Evolutionary conservation across 2,888 invertebrate species (phyloP).

Genomic region (Lapara coniferarum): DNA sequence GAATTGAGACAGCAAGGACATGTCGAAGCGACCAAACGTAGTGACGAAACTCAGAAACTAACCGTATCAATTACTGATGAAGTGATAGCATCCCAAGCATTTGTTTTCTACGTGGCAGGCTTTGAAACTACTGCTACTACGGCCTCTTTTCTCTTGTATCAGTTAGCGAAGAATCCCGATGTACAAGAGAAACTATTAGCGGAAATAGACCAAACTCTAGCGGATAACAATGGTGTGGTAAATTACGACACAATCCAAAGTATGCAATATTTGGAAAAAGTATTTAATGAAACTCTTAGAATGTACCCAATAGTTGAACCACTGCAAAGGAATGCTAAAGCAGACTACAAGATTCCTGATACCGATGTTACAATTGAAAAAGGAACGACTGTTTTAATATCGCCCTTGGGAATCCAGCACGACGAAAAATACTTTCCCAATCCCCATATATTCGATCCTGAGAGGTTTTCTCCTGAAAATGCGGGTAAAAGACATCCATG

Average conservation of each 20-base stretch:
- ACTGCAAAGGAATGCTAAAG: too few relatives aligned
- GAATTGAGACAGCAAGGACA: too few relatives aligned
- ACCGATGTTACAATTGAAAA: too few relatives aligned
- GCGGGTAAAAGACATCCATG: constrained; percentile 53
- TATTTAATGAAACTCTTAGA: constrained; percentile 67
- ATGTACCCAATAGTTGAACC: constrained; percentile 70
- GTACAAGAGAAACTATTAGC: constrained; percentile 59
- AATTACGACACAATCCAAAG: constrained; percentile 63
- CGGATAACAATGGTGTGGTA: constrained; percentile 57
- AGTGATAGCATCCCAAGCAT: too few relatives aligned
- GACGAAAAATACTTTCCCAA: constrained; percentile 68
- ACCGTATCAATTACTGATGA: constrained; percentile 51
- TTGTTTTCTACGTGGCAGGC: constrained; percentile 72
- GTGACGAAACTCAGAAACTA: constrained; percentile 32
- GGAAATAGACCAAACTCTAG: constrained; percentile 59
- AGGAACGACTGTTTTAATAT: too few relatives aligned
- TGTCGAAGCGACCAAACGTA: constrained; percentile 39
- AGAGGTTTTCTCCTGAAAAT: constrained; percentile 64
- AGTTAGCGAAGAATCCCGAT: constrained; percentile 60
- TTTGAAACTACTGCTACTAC: constrained; percentile 73
- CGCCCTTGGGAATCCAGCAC: constrained; percentile 69
- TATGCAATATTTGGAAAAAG: constrained; percentile 65
- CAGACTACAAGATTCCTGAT: too few relatives aligned
- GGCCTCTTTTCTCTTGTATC: constrained; percentile 58
- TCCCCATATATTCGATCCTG: constrained; percentile 72